Percentiles rank a stretch among this genome's conserved stretches.
Conservation (phyloP, 1,140 invertebrate genomes). For the Scaptomyza pallida region DNA sequence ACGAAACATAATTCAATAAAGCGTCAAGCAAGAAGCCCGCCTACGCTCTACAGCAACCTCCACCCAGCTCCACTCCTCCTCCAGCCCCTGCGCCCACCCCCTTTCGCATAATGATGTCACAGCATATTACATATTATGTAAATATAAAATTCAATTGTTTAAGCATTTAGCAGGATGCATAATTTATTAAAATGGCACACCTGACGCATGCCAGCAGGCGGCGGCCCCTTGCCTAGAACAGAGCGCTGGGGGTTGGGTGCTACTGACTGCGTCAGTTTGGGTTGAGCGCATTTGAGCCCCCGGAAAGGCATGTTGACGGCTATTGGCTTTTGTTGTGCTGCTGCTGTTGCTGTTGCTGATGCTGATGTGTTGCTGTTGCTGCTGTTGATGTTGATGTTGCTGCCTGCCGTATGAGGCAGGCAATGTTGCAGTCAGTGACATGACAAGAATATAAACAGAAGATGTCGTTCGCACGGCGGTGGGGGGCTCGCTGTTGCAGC, state of each 20-base stretch:
- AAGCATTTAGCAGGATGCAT: conserved; percentile 82
- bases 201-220: conserved; percentile 74
- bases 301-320: conserved; percentile 63
- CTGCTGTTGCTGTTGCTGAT: conserved; percentile 12
- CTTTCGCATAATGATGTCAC: conserved; percentile 78
- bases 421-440: conserved; percentile 45
- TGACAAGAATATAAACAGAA: conserved; percentile 73
- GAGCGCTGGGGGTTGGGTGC: background rate
- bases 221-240: conserved; percentile 22
- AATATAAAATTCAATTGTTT: conserved; percentile 83
- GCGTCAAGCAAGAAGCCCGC: conserved; percentile 42
- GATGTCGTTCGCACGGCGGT: conserved; percentile 9
- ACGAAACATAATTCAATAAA: conserved; percentile 75
- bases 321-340: conserved; percentile 74
- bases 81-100: background rate
- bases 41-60: background rate
- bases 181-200: conserved; percentile 83
- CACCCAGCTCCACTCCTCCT: background rate
- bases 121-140: conserved; percentile 82
- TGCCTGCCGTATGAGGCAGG: conserved; percentile 35
- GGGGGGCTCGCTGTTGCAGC: background rate
- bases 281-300: conserved; percentile 30
- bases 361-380: conserved; percentile 1
- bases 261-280: background rate
- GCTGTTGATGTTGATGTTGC: background rate